Conservation (phyloP, 2,888 invertebrate genomes). For the Erpobdella octoculata region DNA sequence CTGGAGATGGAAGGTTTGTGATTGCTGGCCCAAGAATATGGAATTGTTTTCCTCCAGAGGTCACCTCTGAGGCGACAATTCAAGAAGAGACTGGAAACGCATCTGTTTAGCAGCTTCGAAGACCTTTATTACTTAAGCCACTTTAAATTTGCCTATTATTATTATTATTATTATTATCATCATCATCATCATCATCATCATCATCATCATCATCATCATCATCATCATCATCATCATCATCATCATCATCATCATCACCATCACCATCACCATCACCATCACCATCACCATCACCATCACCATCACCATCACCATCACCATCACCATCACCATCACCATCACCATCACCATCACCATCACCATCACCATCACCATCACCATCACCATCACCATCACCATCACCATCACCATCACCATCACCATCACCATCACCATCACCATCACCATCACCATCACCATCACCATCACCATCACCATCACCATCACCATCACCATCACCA, state of each 20-base stretch:
- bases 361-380: conserved; percentile 18
- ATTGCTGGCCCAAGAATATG: too few relatives aligned
- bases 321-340: conserved; percentile 22
- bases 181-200: neutral
- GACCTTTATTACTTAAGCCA: too few relatives aligned
- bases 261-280: neutral
- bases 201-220: conserved; percentile 18
- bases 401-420: conserved; percentile 12
- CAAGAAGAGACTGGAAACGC: too few relatives aligned
- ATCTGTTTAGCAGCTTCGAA: too few relatives aligned
- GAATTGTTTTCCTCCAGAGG: too few relatives aligned
- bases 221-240: conserved; percentile 9
- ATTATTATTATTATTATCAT: neutral
- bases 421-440: neutral
- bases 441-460: neutral
- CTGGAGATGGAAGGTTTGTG: too few relatives aligned
- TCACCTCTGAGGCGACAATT: too few relatives aligned
- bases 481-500: conserved; percentile 8
- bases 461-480: neutral
- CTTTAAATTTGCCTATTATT: too few relatives aligned
- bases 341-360: conserved; percentile 18
- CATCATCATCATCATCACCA: conserved; percentile 22
- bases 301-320: conserved; percentile 11
- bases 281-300: conserved; percentile 9
- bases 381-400: conserved; percentile 8